A percentile compares a stretch with the other conserved stretches of the same genome.
Conservation (phyloP, 2,888 invertebrate species). For the Drosophila birchii region DNA sequence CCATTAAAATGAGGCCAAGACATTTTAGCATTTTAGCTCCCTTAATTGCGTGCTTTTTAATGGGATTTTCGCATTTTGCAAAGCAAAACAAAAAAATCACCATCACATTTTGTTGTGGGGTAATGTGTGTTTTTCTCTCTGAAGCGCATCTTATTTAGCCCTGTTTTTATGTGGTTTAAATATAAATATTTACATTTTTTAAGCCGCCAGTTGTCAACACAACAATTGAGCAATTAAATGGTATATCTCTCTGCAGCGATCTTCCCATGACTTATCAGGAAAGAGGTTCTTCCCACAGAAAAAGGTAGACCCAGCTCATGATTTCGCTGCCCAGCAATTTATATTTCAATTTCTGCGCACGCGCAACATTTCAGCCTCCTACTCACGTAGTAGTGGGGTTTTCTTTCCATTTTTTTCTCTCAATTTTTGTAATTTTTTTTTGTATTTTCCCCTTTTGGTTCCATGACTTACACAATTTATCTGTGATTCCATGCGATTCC, state of each 20-base stretch:
- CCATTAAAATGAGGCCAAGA: slow-evolving; percentile 64
- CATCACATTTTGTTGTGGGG: slow-evolving; percentile 42
- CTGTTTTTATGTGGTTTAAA: slow-evolving; percentile 1
- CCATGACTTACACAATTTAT: slow-evolving; percentile 49
- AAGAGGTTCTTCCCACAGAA: slow-evolving; percentile 29
- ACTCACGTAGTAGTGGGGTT: slow-evolving; percentile 17
- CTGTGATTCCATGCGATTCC: slow-evolving; percentile 60
- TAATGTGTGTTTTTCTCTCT: slow-evolving; percentile 14
- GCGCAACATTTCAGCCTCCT: slow-evolving; percentile 41
- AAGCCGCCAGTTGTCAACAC: slow-evolving; percentile 54
- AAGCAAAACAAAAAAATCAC: slow-evolving; percentile 30
- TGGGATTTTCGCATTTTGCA: slow-evolving; percentile 48
- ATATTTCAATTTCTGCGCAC: slow-evolving; percentile 52
- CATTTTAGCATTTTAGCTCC: slow-evolving; percentile 13
- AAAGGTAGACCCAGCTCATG: slow-evolving; percentile 1
- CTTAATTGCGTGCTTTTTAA: slow-evolving; percentile 63
- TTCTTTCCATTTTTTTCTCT: slow-evolving; percentile 2
- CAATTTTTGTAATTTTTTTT: not conserved
- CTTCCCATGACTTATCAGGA: slow-evolving; percentile 52
- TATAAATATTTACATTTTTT: slow-evolving; percentile 41
- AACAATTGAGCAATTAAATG: slow-evolving; percentile 60
- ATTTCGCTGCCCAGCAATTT: slow-evolving; percentile 42
- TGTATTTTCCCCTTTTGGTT: slow-evolving; percentile 9
- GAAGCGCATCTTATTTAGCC: slow-evolving; percentile 2
- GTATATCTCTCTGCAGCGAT: slow-evolving; percentile 19